These are phyloP conservation scores for Neosilurus hyrtlii DNA, from an alignment of 2,797 vertebrate genomes.

Conservation along the genomic window DNA sequence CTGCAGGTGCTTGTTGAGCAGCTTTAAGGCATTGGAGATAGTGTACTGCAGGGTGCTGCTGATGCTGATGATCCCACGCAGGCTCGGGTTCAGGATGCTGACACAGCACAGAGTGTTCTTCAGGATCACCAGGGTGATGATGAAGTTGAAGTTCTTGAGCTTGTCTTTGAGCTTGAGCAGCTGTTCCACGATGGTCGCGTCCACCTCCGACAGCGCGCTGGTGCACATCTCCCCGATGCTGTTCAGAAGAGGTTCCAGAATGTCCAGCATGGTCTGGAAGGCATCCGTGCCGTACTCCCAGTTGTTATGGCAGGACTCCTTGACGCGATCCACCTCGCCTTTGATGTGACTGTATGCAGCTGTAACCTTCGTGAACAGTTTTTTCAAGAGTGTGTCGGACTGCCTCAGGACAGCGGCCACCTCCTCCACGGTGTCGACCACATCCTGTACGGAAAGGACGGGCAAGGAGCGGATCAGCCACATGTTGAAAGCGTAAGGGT, in stretches of 20 bases:
- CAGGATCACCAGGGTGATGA: conserved; percentile 88
- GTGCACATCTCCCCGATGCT: conserved; percentile 85
- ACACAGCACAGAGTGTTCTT: conserved; percentile 96
- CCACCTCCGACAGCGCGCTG: conserved; percentile 72
- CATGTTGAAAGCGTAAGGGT: conserved; percentile 92
- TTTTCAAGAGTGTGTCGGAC: conserved; percentile 78
- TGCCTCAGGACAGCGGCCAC: conserved; percentile 81
- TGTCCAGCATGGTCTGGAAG: conserved; percentile 89
- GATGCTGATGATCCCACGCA: conserved; percentile 90
- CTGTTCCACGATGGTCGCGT: conserved; percentile 74
- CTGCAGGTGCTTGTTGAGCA: conserved; percentile 93
- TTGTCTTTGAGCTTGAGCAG: conserved; percentile 83
- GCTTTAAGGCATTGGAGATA: conserved; percentile 92
- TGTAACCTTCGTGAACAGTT: conserved; percentile 83
- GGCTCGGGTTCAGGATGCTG: conserved; percentile 94
- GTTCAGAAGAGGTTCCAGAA: conserved; percentile 86
- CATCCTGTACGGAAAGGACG: conserved; percentile 81
- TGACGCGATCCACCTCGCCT: conserved; percentile 83
- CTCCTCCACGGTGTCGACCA: conserved; percentile 85
- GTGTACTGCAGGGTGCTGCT: conserved; percentile 90
- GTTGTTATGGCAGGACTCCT: conserved; percentile 77
- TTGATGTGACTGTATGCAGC: conserved; percentile 81
- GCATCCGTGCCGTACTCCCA: conserved; percentile 89
- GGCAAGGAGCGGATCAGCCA: conserved; percentile 94
- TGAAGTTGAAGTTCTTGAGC: conserved; percentile 91